Base-by-base conservation (phyloP, 2,797 vertebrate genomes). In the Iguana delicatissima region DNA sequence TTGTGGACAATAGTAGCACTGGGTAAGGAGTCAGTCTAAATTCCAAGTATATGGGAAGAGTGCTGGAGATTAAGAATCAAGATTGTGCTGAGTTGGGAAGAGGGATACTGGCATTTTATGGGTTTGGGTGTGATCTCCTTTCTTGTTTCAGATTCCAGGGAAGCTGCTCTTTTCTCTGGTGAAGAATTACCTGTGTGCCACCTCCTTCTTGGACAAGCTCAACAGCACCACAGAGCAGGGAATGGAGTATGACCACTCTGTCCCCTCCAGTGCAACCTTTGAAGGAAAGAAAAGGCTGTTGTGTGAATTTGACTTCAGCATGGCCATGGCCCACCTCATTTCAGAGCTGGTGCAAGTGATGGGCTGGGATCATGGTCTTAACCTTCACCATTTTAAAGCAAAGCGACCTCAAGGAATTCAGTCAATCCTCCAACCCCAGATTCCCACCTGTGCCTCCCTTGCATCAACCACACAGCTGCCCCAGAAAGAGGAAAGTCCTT, bases 321-420 rank as follows among this genome's bases (percentile, higher is more conserved):
- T 99, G 98, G 98, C 99, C 0, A 98, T 99, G 98, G 99, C 98
- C 87, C 98, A 95, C 95, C 97, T 99, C 90, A 98, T 99, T 96
- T 98, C 52, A 0, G 99, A 99, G 97, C 97, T 99, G 96, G 97
- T 98, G 76, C 98, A 98, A 0, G 98, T 97, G 62, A 98, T 99
- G 98, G 98, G 98, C 96, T 99, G 98, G 98, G 98, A 98, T 93
- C 97, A 96, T 62, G 97, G 98, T 93, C 96, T 97, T 20, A 95
- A 96, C 26, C 42, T 64, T n/a, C 32, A 64, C 52, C 0, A 59
- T 32, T 73, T 59, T 1, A 74, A 12, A 13, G 16, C 59, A 0
- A 91, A 88, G 12, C 90, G 55, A 5, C 76, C 95, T 38, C 18
- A 89, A 46, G 80, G 76, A 1, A 24, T 82, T 42, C 29, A 80